Conservation (phyloP, 2,888 invertebrate species). For the Drosophila algonquin region DNA sequence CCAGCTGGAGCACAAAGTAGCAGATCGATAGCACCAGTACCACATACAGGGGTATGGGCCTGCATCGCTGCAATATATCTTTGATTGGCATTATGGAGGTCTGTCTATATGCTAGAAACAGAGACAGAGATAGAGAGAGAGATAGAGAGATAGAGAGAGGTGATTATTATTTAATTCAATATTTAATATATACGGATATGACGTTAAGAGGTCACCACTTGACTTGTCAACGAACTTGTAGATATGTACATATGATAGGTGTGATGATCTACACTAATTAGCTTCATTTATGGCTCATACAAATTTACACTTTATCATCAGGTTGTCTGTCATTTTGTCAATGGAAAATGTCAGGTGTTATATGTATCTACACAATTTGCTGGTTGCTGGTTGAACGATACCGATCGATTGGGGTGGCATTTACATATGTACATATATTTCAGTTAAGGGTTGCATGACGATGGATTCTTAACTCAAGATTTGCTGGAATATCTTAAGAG, state of each 20-base stretch:
- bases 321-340: background rate
- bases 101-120: background rate
- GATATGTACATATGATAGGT: constrained; percentile 1
- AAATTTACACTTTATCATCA: constrained; percentile 44
- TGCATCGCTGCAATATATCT: constrained; percentile 89
- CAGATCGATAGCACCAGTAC: constrained; percentile 89
- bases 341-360: too few relatives aligned
- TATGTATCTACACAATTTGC: too few relatives aligned
- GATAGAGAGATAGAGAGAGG: background rate
- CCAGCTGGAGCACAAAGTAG: constrained; percentile 92
- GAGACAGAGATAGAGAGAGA: background rate
- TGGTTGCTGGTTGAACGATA: background rate
- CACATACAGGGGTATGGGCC: constrained; percentile 90
- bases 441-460: too few relatives aligned
- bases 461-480: too few relatives aligned
- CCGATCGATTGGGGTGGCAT: background rate
- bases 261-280: constrained; percentile 25
- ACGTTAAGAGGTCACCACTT: constrained; percentile 17
- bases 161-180: constrained; percentile 48
- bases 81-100: constrained; percentile 88
- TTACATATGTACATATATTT: too few relatives aligned
- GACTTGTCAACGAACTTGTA: constrained; percentile 40
- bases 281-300: constrained; percentile 33
- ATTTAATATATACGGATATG: constrained; percentile 14
- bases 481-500: too few relatives aligned